Evolutionary conservation across 2,888 invertebrate genomes (phyloP), one percentile per base, ranked within the genome.

Genomic region (Mesochorus sp.): DNA sequence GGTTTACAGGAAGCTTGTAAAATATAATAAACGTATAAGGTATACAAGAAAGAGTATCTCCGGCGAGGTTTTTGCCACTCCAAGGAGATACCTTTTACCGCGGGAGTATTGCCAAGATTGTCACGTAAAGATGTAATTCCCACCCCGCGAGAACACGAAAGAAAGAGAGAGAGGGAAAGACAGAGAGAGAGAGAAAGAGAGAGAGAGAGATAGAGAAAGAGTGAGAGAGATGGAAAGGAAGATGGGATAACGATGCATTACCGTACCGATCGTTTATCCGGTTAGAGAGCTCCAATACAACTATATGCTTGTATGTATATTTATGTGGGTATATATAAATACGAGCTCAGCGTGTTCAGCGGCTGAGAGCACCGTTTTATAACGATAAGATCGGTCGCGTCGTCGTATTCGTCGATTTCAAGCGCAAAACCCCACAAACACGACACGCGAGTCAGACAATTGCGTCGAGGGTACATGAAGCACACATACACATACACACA

Each of bases 341-440:
- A 44, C 21, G 12, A 44, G 64, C 59, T 21, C 37, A 57, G 55
- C 24, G 12, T 14, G n/a, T n/a, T n/a, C n/a, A n/a, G 49, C 42
- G 19, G 62, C 51, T n/a, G 62, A 57, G 62, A 71, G 75, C 70
- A 75, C 61, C 78, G 55, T 75, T 67, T 73, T 75, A n/a, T 55
- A 66, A 26, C 61, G 78, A 79, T 79, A 79, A 79, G 75, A 79
- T 79, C 78, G 53, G 71, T 79, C 51, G 61, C 71, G 70, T 79
- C 77, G 68, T 57, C 78, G 74, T 70, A 66, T 28, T 70, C 70
- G 71, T 75, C 78, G 75, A 79, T 79, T 51, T 31, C 39, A 31
- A 70, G 70, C 28, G 57, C 47, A 53, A 8, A 71, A 12, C 67
- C 37, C 64, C 47, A 21, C 68, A 68, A 64, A 72, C 59, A 26